These are phyloP conservation scores for Poeciliopsis prolifica DNA, from an alignment of 2,113 vertebrate species.

Conservation along the genomic window DNA sequence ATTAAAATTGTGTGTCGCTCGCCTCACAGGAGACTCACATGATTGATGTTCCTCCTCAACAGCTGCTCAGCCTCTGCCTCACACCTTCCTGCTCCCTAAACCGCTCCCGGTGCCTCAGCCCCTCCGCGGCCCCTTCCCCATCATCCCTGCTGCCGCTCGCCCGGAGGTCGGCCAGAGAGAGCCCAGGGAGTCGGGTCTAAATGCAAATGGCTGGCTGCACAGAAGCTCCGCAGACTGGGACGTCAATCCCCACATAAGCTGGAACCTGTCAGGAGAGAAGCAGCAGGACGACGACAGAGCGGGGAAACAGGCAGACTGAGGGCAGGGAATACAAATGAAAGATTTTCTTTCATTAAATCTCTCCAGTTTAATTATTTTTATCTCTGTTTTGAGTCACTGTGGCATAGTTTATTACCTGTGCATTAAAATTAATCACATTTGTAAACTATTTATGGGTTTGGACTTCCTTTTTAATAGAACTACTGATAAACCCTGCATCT, in stretches of 20 bases:
- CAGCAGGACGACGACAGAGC: conserved; percentile 23
- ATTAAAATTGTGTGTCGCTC: background rate
- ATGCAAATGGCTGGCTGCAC: conserved; percentile 31
- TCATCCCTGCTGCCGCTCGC: conserved; percentile 42
- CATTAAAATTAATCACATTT: conserved; percentile 27
- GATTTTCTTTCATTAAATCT: conserved; percentile 18
- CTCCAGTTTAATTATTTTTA: conserved; percentile 8
- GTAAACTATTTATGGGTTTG: conserved; percentile 47
- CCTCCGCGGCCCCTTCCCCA: conserved; percentile 53
- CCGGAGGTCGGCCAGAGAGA: conserved; percentile 51
- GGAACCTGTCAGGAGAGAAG: conserved; percentile 28
- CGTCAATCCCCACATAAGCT: conserved; percentile 38
- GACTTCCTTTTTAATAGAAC: conserved; percentile 12
- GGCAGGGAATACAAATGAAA: conserved; percentile 28
- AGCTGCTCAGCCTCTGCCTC: conserved; percentile 56
- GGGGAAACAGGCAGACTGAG: conserved; percentile 18
- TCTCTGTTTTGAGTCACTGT: conserved; percentile 4
- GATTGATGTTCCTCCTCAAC: conserved; percentile 41
- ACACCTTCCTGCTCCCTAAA: conserved; percentile 72
- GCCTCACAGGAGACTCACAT: background rate
- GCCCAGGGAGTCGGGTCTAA: conserved; percentile 29
- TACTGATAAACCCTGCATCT: conserved; percentile 14
- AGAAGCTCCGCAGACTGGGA: conserved; percentile 54
- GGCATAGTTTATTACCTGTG: conserved; percentile 24
- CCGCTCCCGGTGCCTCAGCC: conserved; percentile 47